These are phyloP conservation scores for Lissocephala sabroskyi DNA, from an alignment of 2,888 invertebrate species.

Conservation along the genomic window DNA sequence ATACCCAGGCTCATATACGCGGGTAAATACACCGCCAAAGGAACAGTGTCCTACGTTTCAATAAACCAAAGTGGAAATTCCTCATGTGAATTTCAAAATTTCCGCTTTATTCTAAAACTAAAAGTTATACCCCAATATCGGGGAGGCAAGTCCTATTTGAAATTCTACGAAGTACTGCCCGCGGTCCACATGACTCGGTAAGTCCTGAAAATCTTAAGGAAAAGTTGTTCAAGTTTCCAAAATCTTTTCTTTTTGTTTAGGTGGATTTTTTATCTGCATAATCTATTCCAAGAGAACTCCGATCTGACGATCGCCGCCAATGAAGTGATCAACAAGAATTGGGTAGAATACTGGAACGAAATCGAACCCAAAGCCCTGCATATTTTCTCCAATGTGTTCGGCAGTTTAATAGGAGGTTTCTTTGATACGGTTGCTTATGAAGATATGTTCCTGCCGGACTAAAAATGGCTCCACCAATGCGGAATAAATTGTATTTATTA, in stretches of 20 bases:
- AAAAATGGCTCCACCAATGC: no score
- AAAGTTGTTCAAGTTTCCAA: neutral
- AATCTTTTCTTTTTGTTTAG: no score
- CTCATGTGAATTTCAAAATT: slow-evolving; percentile 34
- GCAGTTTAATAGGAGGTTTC: slow-evolving; percentile 13
- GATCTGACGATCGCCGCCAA: slow-evolving; percentile 28
- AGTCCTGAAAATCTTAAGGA: slow-evolving; percentile 11
- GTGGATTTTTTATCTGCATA: slow-evolving; percentile 30
- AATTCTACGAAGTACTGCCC: slow-evolving; percentile 31
- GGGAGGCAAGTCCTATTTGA: slow-evolving; percentile 35
- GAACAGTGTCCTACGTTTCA: slow-evolving; percentile 18
- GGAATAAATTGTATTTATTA: no score
- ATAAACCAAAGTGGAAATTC: slow-evolving; percentile 32
- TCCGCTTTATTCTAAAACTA: slow-evolving; percentile 21
- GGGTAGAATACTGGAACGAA: slow-evolving; percentile 40
- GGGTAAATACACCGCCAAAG: slow-evolving; percentile 23
- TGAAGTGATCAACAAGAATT: slow-evolving; percentile 25
- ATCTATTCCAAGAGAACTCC: slow-evolving; percentile 27
- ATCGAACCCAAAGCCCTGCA: slow-evolving; percentile 24
- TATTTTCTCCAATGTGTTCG: slow-evolving; percentile 20
- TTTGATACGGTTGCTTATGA: slow-evolving; percentile 31
- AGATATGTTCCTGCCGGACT: slow-evolving; percentile 28
- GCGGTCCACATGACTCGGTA: slow-evolving; percentile 36
- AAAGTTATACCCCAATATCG: slow-evolving; percentile 33
- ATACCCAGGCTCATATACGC: slow-evolving; percentile 30